phyloP scores from a whole-genome alignment of 2,888 invertebrate species.

The Monopis laevigella region DNA sequence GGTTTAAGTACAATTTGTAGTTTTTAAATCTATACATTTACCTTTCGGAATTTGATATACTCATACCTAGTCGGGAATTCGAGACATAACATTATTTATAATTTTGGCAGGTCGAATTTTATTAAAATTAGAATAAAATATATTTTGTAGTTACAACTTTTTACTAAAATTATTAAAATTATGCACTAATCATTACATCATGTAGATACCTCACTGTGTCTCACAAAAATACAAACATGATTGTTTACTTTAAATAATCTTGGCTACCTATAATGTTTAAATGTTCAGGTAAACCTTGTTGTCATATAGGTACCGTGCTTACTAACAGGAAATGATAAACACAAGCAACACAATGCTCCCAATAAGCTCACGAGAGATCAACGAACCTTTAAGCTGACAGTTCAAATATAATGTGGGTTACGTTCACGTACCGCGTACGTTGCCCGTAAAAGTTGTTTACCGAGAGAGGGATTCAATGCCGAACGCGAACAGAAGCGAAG shows the following conservation, averaged over 20 bases:
- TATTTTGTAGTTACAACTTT: too few relatives aligned
- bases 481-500: slow-evolving; percentile 18
- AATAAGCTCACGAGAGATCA: slow-evolving; percentile 58
- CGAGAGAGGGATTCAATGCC: slow-evolving; percentile 22
- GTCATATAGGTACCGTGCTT: slow-evolving; percentile 18
- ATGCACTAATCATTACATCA: too few relatives aligned
- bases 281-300: slow-evolving; percentile 3
- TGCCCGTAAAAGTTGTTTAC: slow-evolving; percentile 64
- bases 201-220: too few relatives aligned
- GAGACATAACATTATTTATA: too few relatives aligned
- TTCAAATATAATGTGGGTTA: slow-evolving; percentile 67
- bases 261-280: not conserved
- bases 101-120: too few relatives aligned
- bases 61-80: too few relatives aligned
- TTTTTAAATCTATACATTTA: too few relatives aligned
- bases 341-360: slow-evolving; percentile 42
- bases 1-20: too few relatives aligned
- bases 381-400: slow-evolving; percentile 62
- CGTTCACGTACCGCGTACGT: slow-evolving; percentile 63
- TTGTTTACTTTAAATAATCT: not conserved
- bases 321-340: slow-evolving; percentile 48
- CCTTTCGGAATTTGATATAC: too few relatives aligned
- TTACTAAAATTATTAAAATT: too few relatives aligned
- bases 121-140: too few relatives aligned
- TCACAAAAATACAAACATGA: too few relatives aligned